Conservation (phyloP, 1,140 invertebrate genomes). For the Zaprionus vittiger region DNA sequence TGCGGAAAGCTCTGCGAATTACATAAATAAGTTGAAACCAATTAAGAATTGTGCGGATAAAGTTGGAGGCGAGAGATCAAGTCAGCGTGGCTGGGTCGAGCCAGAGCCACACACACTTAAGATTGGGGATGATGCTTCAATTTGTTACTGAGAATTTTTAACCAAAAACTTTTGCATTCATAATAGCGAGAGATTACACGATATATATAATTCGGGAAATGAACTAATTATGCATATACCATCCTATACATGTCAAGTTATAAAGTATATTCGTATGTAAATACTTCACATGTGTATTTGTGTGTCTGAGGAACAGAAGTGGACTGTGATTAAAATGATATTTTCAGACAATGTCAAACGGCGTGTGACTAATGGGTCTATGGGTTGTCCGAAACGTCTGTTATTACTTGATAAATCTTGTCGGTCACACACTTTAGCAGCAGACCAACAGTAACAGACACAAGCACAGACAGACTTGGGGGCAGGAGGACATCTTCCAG, state of each 20-base stretch:
- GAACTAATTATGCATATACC: not conserved
- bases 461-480: conserved; percentile 4
- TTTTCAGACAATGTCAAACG: conserved; percentile 81
- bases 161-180: not conserved
- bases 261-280: not conserved
- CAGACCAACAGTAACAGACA: conserved; percentile 25
- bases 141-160: not conserved
- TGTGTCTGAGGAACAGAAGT: not conserved
- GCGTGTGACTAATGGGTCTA: conserved; percentile 81
- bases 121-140: not conserved
- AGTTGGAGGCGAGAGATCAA: not conserved
- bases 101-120: not conserved
- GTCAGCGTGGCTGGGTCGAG: not conserved
- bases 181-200: not conserved
- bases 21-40: conserved; percentile 12
- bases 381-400: conserved; percentile 82
- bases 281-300: not conserved
- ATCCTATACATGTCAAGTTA: not conserved
- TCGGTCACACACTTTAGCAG: conserved; percentile 78
- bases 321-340: conserved; percentile 78
- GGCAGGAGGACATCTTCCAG: not conserved
- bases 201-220: not conserved
- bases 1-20: not conserved
- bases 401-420: conserved; percentile 83
- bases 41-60: conserved; percentile 5